phyloP scores from a whole-genome alignment of 2,113 vertebrate species.

The Megaceryle torquata region DNA sequence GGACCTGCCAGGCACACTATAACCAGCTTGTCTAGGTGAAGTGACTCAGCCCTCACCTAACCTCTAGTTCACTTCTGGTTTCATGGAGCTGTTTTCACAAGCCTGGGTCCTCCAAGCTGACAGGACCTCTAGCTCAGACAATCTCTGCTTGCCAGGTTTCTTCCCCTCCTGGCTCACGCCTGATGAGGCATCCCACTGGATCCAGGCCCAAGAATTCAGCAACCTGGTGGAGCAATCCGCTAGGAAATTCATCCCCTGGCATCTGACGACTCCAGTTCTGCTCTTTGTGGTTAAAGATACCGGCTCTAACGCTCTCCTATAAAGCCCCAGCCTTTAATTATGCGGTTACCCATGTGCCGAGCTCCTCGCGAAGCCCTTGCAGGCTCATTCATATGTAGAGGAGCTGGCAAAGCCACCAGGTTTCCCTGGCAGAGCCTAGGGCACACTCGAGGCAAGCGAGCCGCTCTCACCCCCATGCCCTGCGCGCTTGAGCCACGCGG shows the following conservation, averaged over 20 bases:
- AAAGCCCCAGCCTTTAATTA: constrained; percentile 3
- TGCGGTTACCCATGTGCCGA: constrained; percentile 8
- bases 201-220: background rate
- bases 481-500: background rate
- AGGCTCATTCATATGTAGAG: constrained; percentile 33
- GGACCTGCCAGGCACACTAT: background rate
- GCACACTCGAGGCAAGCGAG: background rate
- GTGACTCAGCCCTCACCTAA: background rate
- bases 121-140: background rate
- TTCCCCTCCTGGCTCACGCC: background rate
- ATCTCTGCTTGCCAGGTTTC: background rate
- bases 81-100: background rate
- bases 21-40: background rate
- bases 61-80: background rate
- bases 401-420: constrained; percentile 30
- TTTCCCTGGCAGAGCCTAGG: constrained; percentile 20
- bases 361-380: background rate
- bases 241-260: constrained; percentile 31
- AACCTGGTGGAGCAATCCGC: background rate
- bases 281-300: background rate
- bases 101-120: background rate
- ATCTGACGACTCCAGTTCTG: background rate
- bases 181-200: background rate
- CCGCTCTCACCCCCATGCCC: constrained; percentile 13
- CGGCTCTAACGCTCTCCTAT: background rate